Evolutionary conservation across 2,113 vertebrate species (phyloP).

Genomic region (Rattus norvegicus): GRCr8 NC_086020.1:16150501-16151000

Average conservation of each 20-base stretch:
- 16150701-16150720: not conserved
- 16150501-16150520: not conserved
- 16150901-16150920: not conserved
- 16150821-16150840: not conserved
- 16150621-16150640: not conserved
- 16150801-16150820: not conserved
- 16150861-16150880: too few species aligned
- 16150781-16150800: not conserved
- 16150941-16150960: not conserved
- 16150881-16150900: too few species aligned
- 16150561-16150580: not conserved
- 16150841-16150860: not conserved
- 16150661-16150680: not conserved
- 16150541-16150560: not conserved
- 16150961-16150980: not conserved
- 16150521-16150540: not conserved
- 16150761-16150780: not conserved
- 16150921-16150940: not conserved
- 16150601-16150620: not conserved
- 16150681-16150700: not conserved
- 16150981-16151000: not conserved
- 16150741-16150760: not conserved
- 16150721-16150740: not conserved
- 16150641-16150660: not conserved
- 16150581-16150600: not conserved